Evolutionary conservation across 2,113 vertebrate genomes (phyloP).

Genomic region (Camelus bactrianus): DNA sequence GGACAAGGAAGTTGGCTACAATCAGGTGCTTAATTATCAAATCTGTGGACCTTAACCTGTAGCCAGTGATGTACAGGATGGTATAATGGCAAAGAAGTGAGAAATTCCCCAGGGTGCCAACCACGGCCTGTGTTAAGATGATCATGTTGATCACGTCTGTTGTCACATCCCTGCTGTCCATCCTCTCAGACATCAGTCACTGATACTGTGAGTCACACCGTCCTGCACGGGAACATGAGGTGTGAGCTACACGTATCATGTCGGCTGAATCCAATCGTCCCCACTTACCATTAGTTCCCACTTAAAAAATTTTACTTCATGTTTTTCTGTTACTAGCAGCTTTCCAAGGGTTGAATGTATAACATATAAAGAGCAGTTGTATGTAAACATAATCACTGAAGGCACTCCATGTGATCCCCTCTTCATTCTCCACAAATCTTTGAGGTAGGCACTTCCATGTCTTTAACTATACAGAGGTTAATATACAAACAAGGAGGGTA

Average conservation of each 20-base stretch:
- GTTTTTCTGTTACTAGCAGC: not conserved
- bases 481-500: too few species aligned
- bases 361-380: not conserved
- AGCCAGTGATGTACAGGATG: not conserved
- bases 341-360: not conserved
- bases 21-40: not conserved
- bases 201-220: not conserved
- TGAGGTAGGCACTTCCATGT: not conserved
- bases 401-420: not conserved
- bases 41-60: not conserved
- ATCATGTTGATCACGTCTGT: not conserved
- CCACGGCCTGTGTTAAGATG: not conserved
- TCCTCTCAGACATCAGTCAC: not conserved
- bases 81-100: not conserved
- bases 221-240: not conserved
- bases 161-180: not conserved
- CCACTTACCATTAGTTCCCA: not conserved
- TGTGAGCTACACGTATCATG: accelerated
- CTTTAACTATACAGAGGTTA: not conserved
- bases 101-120: not conserved
- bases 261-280: not conserved
- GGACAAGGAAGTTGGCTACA: not conserved
- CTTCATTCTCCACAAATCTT: not conserved
- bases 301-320: not conserved
- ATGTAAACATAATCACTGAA: not conserved